Conservation (phyloP, 2,797 vertebrate genomes). For the Lepus oiostolus region DNA sequence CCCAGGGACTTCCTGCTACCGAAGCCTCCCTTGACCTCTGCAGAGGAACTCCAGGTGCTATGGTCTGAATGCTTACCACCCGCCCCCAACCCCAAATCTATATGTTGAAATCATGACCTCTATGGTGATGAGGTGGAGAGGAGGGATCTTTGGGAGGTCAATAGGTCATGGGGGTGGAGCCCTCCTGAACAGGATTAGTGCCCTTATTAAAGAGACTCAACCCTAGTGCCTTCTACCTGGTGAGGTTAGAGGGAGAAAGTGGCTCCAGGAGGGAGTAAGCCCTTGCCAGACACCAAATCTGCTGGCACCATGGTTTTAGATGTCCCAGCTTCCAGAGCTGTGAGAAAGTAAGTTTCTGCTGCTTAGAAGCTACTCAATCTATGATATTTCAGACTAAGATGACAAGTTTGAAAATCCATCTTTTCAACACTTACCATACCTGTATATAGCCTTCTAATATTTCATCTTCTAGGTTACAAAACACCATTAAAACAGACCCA, state of each 20-base stretch:
- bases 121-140: background rate
- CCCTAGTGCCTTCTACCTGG: background rate
- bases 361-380: background rate
- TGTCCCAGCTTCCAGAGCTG: background rate
- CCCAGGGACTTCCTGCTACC: background rate
- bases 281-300: background rate
- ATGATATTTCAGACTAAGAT: background rate
- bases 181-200: background rate
- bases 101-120: background rate
- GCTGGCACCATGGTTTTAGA: background rate
- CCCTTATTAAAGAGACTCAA: background rate
- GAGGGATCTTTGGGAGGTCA: background rate
- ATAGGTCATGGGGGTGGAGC: background rate
- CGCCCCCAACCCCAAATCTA: background rate
- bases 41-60: background rate
- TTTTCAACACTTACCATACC: background rate
- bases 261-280: background rate
- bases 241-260: background rate
- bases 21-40: background rate
- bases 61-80: background rate
- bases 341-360: background rate
- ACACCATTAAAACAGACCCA: background rate
- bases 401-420: background rate
- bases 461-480: background rate
- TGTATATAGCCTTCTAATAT: background rate